Base-by-base conservation (phyloP, 2,888 invertebrate genomes). In the Cryptocephalus moraei region DNA sequence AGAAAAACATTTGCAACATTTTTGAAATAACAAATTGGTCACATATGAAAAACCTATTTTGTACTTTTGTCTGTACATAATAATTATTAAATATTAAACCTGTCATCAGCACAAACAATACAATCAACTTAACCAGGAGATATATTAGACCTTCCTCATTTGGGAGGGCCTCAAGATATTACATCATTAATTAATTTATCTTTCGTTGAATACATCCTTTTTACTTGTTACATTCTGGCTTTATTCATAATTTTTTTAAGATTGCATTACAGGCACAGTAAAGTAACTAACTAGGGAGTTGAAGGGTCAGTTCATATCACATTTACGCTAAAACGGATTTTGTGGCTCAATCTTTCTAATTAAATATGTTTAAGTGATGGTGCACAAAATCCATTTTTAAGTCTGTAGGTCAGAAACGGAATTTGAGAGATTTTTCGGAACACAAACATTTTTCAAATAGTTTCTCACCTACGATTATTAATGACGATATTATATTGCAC, bases 221-320 rank as follows among this genome's bases (percentile, higher is more conserved):
- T 57, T 56, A 36, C n/a, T 11, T 36, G n/a, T 36, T 36, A 56
- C 57, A 60, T 62, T 63, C 6, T 57, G 58, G 59, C 6, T 49
- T 36, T 11, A 11, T 6, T 36, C 36, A 36, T 12, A 36, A 59
- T 58, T 60, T 54, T 57, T 53, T 62, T 64, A 56, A 60, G 64
- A 64, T 65, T 63, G 64, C 61, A 62, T 62, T 63, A 64, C 65
- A 67, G 67, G 67, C 67, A 67, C 67, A 62, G 64, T 65, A 65
- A 67, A 65, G 66, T 65, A 66, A 66, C 64, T 67, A 65, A 63
- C 62, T 59, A 59, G 49, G 56, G 54, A 56, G 56, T 45, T 51
- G 54, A 53, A 47, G 56, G 56, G 58, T 57, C 57, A 51, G 54
- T 57, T 59, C 56, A 62, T 65, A 66, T 65, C 66, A 66, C 65